Conservation (phyloP, 2,888 invertebrate genomes). For the Tricholauxania praeusta region DNA sequence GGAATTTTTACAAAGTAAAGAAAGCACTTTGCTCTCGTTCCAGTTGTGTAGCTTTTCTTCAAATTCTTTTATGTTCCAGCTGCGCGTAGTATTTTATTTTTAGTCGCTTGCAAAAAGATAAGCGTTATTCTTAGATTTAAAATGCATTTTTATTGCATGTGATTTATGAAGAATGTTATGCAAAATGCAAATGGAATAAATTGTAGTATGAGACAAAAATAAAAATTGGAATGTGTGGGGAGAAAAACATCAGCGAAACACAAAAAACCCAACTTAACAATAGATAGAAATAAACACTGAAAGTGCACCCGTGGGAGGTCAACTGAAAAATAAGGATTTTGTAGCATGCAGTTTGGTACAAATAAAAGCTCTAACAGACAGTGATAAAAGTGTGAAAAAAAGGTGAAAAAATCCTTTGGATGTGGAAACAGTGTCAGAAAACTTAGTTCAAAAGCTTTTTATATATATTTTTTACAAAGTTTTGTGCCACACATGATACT, state of each 20-base stretch:
- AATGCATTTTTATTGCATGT: slow-evolving; percentile 26
- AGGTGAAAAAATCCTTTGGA: too few relatives aligned
- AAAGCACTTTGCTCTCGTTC: neutral
- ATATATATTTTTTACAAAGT: too few relatives aligned
- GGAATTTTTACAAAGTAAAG: neutral
- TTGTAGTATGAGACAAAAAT: neutral
- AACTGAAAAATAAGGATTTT: slow-evolving; percentile 28
- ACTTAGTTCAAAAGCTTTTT: too few relatives aligned
- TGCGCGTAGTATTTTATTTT: too few relatives aligned
- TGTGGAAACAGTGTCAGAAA: too few relatives aligned
- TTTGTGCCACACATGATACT: too few relatives aligned
- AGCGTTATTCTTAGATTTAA: slow-evolving; percentile 8
- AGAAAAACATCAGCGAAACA: neutral
- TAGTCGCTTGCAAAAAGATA: neutral
- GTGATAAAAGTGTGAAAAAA: too few relatives aligned
- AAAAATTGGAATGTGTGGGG: neutral
- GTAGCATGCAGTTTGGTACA: too few relatives aligned
- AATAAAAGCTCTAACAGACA: too few relatives aligned
- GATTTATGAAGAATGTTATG: slow-evolving; percentile 19
- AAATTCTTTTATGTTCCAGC: too few relatives aligned
- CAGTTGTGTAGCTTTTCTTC: too few relatives aligned
- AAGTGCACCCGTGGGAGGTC: slow-evolving; percentile 32
- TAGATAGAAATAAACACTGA: neutral
- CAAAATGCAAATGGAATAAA: neutral
- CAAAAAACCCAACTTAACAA: neutral